Evolutionary conservation across 2,113 vertebrate species (phyloP), one percentile per base, ranked within the genome.

Genomic region (Cyphomyrus plagiostoma): DNA sequence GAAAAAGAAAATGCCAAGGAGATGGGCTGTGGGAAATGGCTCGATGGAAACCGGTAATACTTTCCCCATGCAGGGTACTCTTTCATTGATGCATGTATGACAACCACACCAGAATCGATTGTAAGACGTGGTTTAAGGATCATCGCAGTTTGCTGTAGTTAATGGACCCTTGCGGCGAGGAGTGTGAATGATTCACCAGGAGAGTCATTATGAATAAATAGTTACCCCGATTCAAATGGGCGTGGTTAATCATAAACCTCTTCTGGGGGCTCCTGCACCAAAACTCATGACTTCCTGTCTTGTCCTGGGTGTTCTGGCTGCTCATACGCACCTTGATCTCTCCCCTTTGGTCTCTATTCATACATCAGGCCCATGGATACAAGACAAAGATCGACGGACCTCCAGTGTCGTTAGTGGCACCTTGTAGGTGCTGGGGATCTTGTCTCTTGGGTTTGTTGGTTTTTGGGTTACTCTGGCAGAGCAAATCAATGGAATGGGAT

Each of bases 191-290:
- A 87, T 87, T 87, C 50, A 53, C 86, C 30, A 35, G 50, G 30
- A 35, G 86, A 87, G 30, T 50, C n/a, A 35, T 87, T 87, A 26
- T 30, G 30, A 53, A 56, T 87, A 53, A 87, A 87, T 39, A 19
- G 86, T 56, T 87, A 52, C 48, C 49, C 74, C 4, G 86, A n/a
- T 58, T 30, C 50, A 56, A 13, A 30, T 87, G 49, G 49, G 11
- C 19, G n/a, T 52, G 86, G 17, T 87, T 53, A 87, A 87, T 87
- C 50, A 26, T 50, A 53, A 87, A 87, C 49, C 86, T 53, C 49
- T 58, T 39, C 30, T 3, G 15, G 9, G 7, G 4, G 30, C 85
- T 17, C 15, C 26, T 87, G 2, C 30, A 35, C 46, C 45, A 86
- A 48, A 50, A 26, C 42, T 86, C 45, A 42, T 42, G 35, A 80